Percentiles rank a stretch among this genome's conserved stretches.
Conservation (phyloP, 2,888 invertebrate species). For the Diaperis boleti region DNA sequence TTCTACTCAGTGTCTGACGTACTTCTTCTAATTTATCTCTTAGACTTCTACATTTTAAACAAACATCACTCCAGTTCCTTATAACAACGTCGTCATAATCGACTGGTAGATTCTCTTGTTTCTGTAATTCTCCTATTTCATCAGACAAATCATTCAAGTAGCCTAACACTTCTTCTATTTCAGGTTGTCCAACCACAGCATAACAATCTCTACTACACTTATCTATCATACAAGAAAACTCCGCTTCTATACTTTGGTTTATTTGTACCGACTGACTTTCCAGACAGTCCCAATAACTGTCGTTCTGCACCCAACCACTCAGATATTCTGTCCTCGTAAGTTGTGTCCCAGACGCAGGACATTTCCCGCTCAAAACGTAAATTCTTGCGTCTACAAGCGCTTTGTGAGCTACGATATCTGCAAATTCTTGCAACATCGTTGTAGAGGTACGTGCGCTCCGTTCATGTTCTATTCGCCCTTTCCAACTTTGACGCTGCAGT, state of each 20-base stretch:
- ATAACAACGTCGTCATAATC: conserved; percentile 52
- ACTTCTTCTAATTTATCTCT: conserved; percentile 69
- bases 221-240: conserved; percentile 77
- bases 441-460: conserved; percentile 66
- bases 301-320: conserved; percentile 58
- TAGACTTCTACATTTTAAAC: conserved; percentile 71
- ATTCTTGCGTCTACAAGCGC: conserved; percentile 83
- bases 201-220: conserved; percentile 75
- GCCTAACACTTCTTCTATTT: conserved; percentile 53
- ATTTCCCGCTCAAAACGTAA: conserved; percentile 72
- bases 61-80: conserved; percentile 69
- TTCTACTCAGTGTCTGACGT: conserved; percentile 51
- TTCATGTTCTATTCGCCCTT: conserved; percentile 67
- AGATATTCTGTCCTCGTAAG: conserved; percentile 40
- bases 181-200: conserved; percentile 63
- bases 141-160: conserved; percentile 55
- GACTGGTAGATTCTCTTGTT: conserved; percentile 51
- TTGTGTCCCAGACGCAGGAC: conserved; percentile 43
- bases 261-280: conserved; percentile 67
- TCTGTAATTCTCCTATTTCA: conserved; percentile 54
- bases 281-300: conserved; percentile 64
- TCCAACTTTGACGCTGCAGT: conserved; percentile 69
- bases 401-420: conserved; percentile 80
- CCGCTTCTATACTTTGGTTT: conserved; percentile 72
- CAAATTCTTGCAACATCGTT: conserved; percentile 73